These are phyloP conservation scores for Diphyllodes magnificus DNA, from an alignment of 2,113 vertebrate species.

Conservation along the genomic window DNA sequence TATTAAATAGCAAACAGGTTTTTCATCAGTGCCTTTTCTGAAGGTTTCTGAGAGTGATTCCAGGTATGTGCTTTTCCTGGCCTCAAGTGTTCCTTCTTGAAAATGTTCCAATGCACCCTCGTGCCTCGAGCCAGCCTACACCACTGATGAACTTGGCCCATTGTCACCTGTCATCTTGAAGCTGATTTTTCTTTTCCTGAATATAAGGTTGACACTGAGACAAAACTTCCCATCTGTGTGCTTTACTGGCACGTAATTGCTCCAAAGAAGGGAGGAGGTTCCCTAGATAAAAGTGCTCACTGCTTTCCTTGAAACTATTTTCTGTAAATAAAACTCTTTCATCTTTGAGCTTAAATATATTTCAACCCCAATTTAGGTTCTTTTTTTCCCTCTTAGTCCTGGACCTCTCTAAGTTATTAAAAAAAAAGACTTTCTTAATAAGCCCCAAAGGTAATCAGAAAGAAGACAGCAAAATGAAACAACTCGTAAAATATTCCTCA, in stretches of 20 bases:
- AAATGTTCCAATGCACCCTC: not conserved
- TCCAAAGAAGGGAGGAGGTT: slow-evolving; percentile 38
- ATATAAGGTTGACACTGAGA: slow-evolving; percentile 5
- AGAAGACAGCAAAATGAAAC: slow-evolving; percentile 76
- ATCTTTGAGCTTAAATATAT: slow-evolving; percentile 74
- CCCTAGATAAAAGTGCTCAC: slow-evolving; percentile 61
- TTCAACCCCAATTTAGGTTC: slow-evolving; percentile 59
- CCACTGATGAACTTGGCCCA: not conserved
- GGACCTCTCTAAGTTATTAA: slow-evolving; percentile 35
- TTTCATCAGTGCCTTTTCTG: not conserved
- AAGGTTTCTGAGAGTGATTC: not conserved
- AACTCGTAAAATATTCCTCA: slow-evolving; percentile 76
- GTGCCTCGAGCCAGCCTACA: not conserved
- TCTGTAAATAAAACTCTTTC: slow-evolving; percentile 69
- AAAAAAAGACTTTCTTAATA: slow-evolving; percentile 74
- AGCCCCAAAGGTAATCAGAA: slow-evolving; percentile 77
- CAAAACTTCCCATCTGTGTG: slow-evolving; percentile 32
- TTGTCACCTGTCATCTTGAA: slow-evolving; percentile 27
- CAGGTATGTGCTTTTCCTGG: not conserved
- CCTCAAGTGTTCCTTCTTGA: not conserved
- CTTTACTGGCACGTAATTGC: slow-evolving; percentile 18
- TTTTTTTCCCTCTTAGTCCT: slow-evolving; percentile 53
- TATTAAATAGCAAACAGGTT: not conserved
- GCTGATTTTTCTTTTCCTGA: slow-evolving; percentile 17
- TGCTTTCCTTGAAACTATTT: slow-evolving; percentile 64